Evolutionary conservation across 1,140 invertebrate species (phyloP).

Genomic region (Rhagoletis zephyria): DNA sequence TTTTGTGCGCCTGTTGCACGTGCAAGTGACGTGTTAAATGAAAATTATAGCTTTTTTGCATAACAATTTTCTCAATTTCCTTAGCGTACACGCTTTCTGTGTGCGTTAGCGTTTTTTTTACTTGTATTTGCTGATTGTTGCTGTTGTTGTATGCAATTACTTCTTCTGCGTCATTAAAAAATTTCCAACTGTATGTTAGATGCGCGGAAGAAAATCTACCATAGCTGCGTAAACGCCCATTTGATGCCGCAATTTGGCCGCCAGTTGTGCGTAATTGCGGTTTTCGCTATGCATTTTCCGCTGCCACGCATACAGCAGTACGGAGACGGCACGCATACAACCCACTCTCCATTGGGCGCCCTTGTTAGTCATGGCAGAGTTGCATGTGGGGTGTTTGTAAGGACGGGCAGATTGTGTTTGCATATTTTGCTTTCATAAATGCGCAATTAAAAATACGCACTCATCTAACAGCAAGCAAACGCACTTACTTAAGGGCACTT

Average conservation of each 20-base stretch:
- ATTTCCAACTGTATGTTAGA: background rate
- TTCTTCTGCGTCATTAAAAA: conserved; percentile 15
- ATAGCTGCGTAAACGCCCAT: background rate
- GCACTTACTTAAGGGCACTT: too few species aligned
- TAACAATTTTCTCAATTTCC: background rate
- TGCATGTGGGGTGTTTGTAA: too few species aligned
- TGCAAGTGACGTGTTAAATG: conserved; percentile 45
- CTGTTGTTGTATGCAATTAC: background rate
- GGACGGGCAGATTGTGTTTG: too few species aligned
- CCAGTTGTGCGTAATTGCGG: conserved; percentile 37
- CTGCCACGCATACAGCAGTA: background rate
- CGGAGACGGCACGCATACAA: background rate
- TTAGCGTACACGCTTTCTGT: background rate
- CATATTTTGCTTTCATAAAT: too few species aligned
- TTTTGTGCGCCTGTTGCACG: conserved; percentile 5
- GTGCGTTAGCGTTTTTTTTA: background rate
- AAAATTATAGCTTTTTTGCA: background rate
- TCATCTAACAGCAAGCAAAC: too few species aligned
- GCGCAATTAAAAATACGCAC: too few species aligned
- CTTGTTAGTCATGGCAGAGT: too few species aligned
- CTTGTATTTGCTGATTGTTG: too few species aligned
- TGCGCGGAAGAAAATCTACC: background rate
- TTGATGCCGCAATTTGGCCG: conserved; percentile 32
- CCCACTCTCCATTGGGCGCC: background rate
- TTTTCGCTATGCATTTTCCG: background rate